phyloP scores from a whole-genome alignment of 1,140 invertebrate species.

The Zaprionus inermis region DNA sequence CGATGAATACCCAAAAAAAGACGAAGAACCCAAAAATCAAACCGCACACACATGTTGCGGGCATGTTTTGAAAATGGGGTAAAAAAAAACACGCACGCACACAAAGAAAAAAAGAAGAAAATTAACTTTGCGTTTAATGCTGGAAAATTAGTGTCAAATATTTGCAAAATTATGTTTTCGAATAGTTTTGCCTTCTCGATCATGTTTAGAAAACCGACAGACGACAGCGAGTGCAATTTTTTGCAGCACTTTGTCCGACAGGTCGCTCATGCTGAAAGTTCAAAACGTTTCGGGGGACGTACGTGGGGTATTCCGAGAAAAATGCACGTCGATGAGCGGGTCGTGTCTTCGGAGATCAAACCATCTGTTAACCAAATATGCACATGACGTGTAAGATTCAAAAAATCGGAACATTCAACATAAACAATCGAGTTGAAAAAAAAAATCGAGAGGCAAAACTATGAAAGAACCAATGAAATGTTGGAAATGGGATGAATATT shows the following conservation, averaged over 20 bases:
- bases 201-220: slow-evolving; percentile 37
- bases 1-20: slow-evolving; percentile 26
- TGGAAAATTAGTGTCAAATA: slow-evolving; percentile 72
- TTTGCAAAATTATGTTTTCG: slow-evolving; percentile 38
- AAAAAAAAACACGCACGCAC: slow-evolving; percentile 26
- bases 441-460: slow-evolving; percentile 20
- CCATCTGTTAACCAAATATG: slow-evolving; percentile 77
- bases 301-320: slow-evolving; percentile 58
- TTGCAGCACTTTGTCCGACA: slow-evolving; percentile 23
- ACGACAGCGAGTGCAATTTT: slow-evolving; percentile 11
- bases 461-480: slow-evolving; percentile 16
- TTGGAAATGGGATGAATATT: slow-evolving; percentile 15
- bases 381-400: slow-evolving; percentile 55
- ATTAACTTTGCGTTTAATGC: slow-evolving; percentile 35
- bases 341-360: slow-evolving; percentile 59
- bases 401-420: slow-evolving; percentile 66
- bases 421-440: slow-evolving; percentile 56
- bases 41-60: slow-evolving; percentile 73
- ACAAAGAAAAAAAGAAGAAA: slow-evolving; percentile 17
- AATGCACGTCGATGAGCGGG: slow-evolving; percentile 13
- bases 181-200: slow-evolving; percentile 3
- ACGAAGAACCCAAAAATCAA: slow-evolving; percentile 18
- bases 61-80: slow-evolving; percentile 55
- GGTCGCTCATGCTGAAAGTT: slow-evolving; percentile 49
- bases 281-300: slow-evolving; percentile 48